Evolutionary conservation across 2,888 invertebrate species (phyloP).

Genomic region (Callyntrura guangdongensis): DNA sequence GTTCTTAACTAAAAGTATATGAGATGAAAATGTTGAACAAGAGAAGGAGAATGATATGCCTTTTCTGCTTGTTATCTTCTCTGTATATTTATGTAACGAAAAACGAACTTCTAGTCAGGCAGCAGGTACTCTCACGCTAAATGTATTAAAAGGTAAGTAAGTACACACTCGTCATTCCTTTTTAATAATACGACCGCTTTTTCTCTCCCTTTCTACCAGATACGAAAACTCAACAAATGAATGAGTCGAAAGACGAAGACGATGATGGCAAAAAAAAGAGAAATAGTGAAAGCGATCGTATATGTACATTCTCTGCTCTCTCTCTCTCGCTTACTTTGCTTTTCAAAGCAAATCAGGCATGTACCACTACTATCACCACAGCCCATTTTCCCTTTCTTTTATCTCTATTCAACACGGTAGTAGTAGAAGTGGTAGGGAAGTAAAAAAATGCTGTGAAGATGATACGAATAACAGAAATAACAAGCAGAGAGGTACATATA

Average conservation of each 20-base stretch:
- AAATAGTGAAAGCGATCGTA: conserved; percentile 14
- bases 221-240: conserved; percentile 31
- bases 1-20: conserved; percentile 17
- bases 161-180: not conserved
- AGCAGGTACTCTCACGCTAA: conserved; percentile 18
- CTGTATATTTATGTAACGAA: not conserved
- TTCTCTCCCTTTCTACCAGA: not conserved
- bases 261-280: not conserved
- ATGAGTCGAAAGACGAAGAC: not conserved
- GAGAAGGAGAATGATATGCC: conserved; percentile 9
- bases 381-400: conserved; percentile 10
- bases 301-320: not conserved
- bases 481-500: too few relatives aligned
- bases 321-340: not conserved
- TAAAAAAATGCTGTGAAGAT: not conserved
- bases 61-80: not conserved
- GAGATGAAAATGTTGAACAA: not conserved
- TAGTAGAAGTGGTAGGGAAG: not conserved
- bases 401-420: not conserved
- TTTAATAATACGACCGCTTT: conserved; percentile 4
- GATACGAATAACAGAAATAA: not conserved
- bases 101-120: not conserved
- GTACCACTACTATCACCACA: not conserved
- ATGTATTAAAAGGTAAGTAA: not conserved
- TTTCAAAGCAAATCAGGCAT: conserved; percentile 48